phyloP scores from a whole-genome alignment of 2,113 vertebrate genomes.

The Cyanistes caeruleus region DNA sequence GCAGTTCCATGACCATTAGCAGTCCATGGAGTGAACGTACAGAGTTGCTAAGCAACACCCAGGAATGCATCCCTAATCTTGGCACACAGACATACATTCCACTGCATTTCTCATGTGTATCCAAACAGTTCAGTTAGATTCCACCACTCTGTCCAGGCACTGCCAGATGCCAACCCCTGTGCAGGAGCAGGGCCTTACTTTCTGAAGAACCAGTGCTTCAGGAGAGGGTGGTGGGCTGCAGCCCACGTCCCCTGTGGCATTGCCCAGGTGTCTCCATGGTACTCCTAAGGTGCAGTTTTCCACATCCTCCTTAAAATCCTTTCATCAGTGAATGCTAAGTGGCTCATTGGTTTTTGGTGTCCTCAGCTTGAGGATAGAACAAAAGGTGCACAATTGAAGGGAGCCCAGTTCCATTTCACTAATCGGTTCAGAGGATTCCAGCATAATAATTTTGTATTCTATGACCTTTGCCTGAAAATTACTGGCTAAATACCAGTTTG shows the following conservation, averaged over 20 bases:
- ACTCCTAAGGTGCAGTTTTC: neutral
- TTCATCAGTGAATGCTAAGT: neutral
- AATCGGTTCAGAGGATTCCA: neutral
- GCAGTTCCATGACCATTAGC: neutral
- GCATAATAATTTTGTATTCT: neutral
- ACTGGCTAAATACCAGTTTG: neutral
- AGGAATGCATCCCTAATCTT: neutral
- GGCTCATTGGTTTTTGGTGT: neutral
- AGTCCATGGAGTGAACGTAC: neutral
- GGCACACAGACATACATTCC: neutral
- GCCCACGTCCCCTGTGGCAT: accelerated
- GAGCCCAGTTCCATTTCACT: neutral
- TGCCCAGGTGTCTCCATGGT: neutral
- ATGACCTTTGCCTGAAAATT: neutral
- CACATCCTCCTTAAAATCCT: neutral
- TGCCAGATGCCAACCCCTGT: accelerated
- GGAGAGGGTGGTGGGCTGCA: neutral
- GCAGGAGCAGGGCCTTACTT: accelerated
- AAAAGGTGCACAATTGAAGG: neutral
- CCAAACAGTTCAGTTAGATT: neutral
- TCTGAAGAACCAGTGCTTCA: neutral
- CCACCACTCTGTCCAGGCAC: neutral
- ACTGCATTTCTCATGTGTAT: too few species aligned
- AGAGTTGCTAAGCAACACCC: conserved; percentile 12
- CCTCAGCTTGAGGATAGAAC: neutral